Evolutionary conservation across 2,797 vertebrate species (phyloP), one percentile per base, ranked within the genome.

Genomic region (Catamblyrhynchus diadema): DNA sequence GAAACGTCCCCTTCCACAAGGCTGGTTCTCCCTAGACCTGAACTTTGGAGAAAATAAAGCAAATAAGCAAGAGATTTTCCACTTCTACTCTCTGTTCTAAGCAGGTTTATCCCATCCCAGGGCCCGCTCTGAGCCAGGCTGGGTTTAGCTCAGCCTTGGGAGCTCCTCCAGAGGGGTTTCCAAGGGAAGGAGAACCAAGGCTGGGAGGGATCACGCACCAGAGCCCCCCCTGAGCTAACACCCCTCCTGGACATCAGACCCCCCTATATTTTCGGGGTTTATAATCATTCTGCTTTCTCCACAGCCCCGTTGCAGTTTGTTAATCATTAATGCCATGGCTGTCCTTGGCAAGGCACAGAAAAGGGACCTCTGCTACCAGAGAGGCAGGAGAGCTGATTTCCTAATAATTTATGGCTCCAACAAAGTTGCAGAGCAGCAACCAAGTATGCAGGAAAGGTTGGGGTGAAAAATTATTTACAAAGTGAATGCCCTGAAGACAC

Each of bases 381-480:
- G 51, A 54, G 18, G 7, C 57, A 56, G 86, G 24, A 89, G 84
- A 86, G 82, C 72, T 6, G 47, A 50, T 84, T 77, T 87, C 74
- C 77, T 22, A 45, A 74, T 75, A 77, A 95, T 95, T 92, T 96
- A 97, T 21, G 65, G 81, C 93, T 86, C 33, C 32, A 59, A 53
- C 73, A 61, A 97, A 97, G 91, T 94, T 94, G 82, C 87, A 93
- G 81, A 81, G 81, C 83, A 81, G 72, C 79, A 67, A 93, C 79
- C 85, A 73, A 95, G 96, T 86, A 91, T 70, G 69, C 80, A 42
- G 67, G 47, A 85, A 82, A 94, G 90, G 89, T 85, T 94, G 81
- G 81, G 93, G 79, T 94, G 97, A 97, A 97, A 97, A 97, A 96
- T 98, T 98, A 98, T 97, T 98, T 98, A 97, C 97, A 97, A 97